Evolutionary conservation across 53 echinoderm and acorn worm genomes (phyloP), one percentile per base, ranked within the genome.

Genomic region (Patiria pectinifera): DNA sequence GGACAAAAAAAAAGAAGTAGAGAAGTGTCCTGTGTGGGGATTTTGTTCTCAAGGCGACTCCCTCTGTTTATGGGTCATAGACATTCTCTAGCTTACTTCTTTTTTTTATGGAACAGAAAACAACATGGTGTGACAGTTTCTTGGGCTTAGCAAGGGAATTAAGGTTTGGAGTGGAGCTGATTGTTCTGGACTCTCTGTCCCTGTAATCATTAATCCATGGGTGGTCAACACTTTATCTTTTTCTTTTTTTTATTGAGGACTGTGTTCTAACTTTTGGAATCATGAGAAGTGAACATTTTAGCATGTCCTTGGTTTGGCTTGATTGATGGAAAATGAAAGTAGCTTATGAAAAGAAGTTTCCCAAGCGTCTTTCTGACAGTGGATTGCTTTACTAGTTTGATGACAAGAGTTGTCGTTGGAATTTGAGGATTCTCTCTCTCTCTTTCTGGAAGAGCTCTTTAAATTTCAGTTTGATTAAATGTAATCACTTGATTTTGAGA

Each of bases 31-130:
- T 35, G 60, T 77, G 61, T 21, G 14, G 45, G 15, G 53, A 60
- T 87, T 62, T 87, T 47, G 75, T 77, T 77, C 78, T 77, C 87
- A 87, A 87, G 87, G 87, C 53, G 61, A 87, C 24, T 18, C 69
- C 85, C 78, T 87, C 59, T 87, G 77, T 77, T 87, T 60, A 87
- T 26, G 43, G 82, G 59, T 59, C 74, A 45, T n/a, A 69, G 69
- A 53, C 87, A 70, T 76, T 24, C 60, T 87, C 35, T 87, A n/a
- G n/a, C n/a, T n/a, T n/a, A n/a, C 19, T 72, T 45, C 16, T 72
- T 74, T 18, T 87, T 35, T 86, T 49, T 21, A 48, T 74, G 69
- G 19, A 71, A 71, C 46, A 44, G 84, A 63, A 84, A 71, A 85
- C 72, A 86, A 86, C 82, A 53, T 58, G 82, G 82, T 82, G 82